Conservation (phyloP, 2,888 invertebrate species). For the Archips crataeganus region DNA sequence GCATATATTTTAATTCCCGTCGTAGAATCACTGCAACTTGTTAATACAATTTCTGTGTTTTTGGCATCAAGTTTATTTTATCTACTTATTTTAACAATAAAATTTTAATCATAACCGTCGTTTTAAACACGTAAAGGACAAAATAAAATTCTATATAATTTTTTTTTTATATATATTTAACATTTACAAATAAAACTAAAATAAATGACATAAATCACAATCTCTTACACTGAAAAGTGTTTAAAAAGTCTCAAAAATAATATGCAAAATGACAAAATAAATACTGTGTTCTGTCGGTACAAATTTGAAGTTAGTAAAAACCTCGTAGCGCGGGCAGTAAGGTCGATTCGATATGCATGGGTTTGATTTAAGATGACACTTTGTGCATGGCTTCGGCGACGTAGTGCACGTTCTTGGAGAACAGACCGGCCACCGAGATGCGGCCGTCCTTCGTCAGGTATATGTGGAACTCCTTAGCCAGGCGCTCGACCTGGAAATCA, state of each 20-base stretch:
- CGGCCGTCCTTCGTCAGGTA: conserved; percentile 99
- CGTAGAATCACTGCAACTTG: conserved; percentile 75
- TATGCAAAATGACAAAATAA: conserved; percentile 52
- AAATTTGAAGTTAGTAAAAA: conserved; percentile 36
- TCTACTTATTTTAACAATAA: conserved; percentile 85
- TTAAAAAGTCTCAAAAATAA: conserved; percentile 44
- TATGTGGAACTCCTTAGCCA: conserved; percentile 96
- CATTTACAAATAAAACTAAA: conserved; percentile 47
- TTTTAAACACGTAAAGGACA: conserved; percentile 47
- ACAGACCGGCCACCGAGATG: conserved; percentile 98
- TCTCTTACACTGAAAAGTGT: conserved; percentile 30
- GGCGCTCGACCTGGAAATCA: conserved; percentile 90
- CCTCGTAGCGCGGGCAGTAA: conserved; percentile 42
- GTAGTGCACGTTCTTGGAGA: conserved; percentile 97
- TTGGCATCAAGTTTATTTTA: conserved; percentile 84
- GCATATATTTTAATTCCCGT: conserved; percentile 73
- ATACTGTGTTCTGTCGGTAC: conserved; percentile 65
- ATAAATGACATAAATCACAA: conserved; percentile 48
- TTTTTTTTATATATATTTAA: conserved; percentile 49
- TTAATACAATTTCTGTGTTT: conserved; percentile 82
- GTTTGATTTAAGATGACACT: conserved; percentile 90
- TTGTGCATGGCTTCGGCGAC: conserved; percentile 97
- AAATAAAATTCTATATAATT: conserved; percentile 49
- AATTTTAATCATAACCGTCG: conserved; percentile 70
- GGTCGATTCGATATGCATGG: conserved; percentile 33